Evolutionary conservation across 2,797 vertebrate genomes (phyloP).

Genomic region (Neomorphus geoffroyi): DNA sequence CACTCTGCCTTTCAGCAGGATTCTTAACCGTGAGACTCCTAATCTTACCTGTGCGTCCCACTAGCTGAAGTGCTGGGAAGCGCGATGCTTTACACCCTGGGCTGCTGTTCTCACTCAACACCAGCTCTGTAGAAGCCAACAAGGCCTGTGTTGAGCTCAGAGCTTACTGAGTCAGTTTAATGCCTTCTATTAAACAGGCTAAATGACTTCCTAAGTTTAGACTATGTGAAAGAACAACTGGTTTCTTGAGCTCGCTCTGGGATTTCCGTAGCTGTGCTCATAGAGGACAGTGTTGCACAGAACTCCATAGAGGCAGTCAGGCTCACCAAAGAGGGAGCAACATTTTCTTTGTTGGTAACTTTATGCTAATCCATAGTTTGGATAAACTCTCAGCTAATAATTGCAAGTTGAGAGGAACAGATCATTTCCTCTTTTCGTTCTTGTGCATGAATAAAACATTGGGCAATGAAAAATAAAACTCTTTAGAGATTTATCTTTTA

Average conservation of each 20-base stretch:
- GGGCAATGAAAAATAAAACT: background rate
- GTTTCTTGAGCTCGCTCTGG: background rate
- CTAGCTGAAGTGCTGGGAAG: background rate
- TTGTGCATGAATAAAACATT: background rate
- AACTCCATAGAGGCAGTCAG: background rate
- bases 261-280: background rate
- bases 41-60: fast-evolving
- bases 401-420: background rate
- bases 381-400: background rate
- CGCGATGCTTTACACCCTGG: background rate
- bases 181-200: background rate
- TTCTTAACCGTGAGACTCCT: background rate
- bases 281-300: background rate
- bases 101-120: background rate
- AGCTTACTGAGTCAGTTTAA: background rate
- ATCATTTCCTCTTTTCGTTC: background rate
- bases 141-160: background rate
- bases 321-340: background rate
- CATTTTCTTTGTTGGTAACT: background rate
- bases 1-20: background rate
- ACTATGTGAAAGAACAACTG: fast-evolving
- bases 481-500: background rate
- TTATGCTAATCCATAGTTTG: background rate
- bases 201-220: background rate
- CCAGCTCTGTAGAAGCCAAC: background rate